phyloP scores from a whole-genome alignment of 2,113 vertebrate species.

The Labeo rohita region DNA sequence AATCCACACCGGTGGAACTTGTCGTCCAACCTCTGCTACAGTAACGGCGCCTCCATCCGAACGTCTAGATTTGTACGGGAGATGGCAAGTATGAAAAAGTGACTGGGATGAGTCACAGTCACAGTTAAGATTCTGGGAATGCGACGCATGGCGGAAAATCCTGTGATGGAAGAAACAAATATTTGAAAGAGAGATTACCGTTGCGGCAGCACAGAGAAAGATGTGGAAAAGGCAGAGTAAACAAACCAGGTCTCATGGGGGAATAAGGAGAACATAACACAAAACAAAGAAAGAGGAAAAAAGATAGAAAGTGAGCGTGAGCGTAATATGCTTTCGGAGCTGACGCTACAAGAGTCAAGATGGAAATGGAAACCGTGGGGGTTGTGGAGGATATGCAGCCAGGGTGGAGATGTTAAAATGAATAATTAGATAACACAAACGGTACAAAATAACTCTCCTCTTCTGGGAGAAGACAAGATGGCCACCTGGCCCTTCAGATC shows the following conservation, averaged over 20 bases:
- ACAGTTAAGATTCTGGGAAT: slow-evolving; percentile 67
- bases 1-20: slow-evolving; percentile 52
- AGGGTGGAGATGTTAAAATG: slow-evolving; percentile 47
- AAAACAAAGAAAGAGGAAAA: slow-evolving; percentile 47
- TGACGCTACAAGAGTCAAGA: slow-evolving; percentile 54
- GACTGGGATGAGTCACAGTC: slow-evolving; percentile 59
- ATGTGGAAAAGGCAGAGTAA: slow-evolving; percentile 74
- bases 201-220: slow-evolving; percentile 70
- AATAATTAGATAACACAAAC: slow-evolving; percentile 48
- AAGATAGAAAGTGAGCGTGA: slow-evolving; percentile 33
- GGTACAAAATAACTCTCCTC: slow-evolving; percentile 36
- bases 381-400: not conserved
- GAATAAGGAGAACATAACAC: slow-evolving; percentile 56
- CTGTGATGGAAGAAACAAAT: slow-evolving; percentile 77
- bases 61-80: slow-evolving; percentile 65
- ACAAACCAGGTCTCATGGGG: slow-evolving; percentile 74
- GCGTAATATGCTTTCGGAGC: slow-evolving; percentile 7
- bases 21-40: slow-evolving; percentile 67
- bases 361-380: slow-evolving; percentile 48
- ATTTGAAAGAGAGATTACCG: slow-evolving; percentile 79
- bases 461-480: slow-evolving; percentile 43
- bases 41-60: slow-evolving; percentile 56
- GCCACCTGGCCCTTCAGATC: slow-evolving; percentile 50
- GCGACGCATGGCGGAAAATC: slow-evolving; percentile 53
- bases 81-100: slow-evolving; percentile 70